Conservation (phyloP, 2,797 vertebrate species). For the Intellagama lesueurii region DNA sequence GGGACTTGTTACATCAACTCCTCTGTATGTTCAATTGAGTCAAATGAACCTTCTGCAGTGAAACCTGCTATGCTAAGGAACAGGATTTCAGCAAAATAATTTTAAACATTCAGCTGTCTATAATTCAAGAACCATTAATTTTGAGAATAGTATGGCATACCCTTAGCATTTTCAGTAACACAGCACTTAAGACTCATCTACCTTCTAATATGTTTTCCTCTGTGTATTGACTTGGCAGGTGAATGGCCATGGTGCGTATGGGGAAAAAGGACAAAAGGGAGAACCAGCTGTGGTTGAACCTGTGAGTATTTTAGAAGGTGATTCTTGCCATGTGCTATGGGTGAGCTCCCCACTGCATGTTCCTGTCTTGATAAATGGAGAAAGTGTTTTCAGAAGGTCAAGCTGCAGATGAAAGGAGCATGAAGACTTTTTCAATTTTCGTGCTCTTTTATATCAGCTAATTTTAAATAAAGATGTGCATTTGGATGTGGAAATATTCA, state of each 20-base stretch:
- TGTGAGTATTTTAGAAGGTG: slow-evolving; percentile 80
- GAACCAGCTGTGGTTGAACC: slow-evolving; percentile 98
- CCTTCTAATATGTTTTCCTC: slow-evolving; percentile 13
- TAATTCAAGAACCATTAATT: neutral
- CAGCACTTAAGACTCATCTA: neutral
- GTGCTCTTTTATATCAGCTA: neutral
- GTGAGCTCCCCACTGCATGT: neutral
- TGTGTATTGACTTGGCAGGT: slow-evolving; percentile 78
- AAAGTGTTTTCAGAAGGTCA: neutral
- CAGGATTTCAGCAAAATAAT: neutral
- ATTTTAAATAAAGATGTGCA: neutral
- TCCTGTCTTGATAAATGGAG: neutral
- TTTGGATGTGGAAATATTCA: no score
- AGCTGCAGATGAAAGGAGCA: neutral
- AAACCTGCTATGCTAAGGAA: no score
- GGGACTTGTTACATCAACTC: no score
- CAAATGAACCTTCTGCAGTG: no score
- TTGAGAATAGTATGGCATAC: neutral
- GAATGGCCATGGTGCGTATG: slow-evolving; percentile 83
- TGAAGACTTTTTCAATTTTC: neutral
- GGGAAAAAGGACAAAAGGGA: slow-evolving; percentile 96
- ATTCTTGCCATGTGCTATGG: neutral
- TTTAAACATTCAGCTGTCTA: neutral
- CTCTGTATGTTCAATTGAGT: no score
- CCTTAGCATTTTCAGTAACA: neutral